Percentiles rank a stretch among this genome's conserved stretches.
phyloP scores from a whole-genome alignment of 2,797 vertebrate species.

The Anas georgica region DNA sequence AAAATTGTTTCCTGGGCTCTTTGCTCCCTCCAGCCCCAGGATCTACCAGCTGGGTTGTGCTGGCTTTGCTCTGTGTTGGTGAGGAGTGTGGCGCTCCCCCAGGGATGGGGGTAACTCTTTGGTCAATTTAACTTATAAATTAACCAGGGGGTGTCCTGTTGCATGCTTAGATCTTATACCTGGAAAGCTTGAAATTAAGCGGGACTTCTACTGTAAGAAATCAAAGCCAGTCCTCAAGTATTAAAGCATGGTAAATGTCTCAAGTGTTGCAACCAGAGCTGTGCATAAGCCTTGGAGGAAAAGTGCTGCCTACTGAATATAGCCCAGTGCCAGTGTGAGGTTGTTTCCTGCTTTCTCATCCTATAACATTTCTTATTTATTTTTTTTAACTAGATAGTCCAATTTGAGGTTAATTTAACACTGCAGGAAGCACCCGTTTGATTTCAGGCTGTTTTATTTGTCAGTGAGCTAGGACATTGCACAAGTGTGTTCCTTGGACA shows the following conservation, averaged over 20 bases:
- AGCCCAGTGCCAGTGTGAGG: neutral
- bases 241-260: neutral
- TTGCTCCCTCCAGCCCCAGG: neutral
- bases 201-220: neutral
- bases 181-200: neutral
- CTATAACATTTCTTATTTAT: neutral
- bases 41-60: accelerated
- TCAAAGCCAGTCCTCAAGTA: neutral
- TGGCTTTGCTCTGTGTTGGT: neutral
- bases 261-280: neutral
- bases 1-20: neutral
- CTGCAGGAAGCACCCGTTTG: neutral
- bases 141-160: neutral
- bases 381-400: neutral
- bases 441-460: neutral
- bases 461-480: neutral
- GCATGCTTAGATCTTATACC: neutral
- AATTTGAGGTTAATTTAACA: neutral
- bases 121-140: neutral
- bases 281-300: neutral
- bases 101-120: neutral
- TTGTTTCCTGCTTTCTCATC: neutral
- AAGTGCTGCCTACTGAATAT: neutral
- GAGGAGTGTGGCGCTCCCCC: neutral
- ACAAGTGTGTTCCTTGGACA: neutral